Conservation (phyloP, 2,797 vertebrate genomes). For the Euthynnus affinis region DNA sequence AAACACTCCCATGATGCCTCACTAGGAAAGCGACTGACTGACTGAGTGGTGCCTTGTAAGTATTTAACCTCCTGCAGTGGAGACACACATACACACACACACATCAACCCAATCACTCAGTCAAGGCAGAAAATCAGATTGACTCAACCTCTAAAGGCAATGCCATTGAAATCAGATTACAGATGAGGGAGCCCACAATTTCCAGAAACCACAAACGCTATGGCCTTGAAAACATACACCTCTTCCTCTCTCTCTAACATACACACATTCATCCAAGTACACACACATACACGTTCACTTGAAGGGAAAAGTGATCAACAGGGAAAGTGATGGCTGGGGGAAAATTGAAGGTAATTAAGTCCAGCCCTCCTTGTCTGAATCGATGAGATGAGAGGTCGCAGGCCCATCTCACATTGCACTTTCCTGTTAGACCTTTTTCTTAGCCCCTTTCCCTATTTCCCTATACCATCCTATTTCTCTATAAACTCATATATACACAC, state of each 20-base stretch:
- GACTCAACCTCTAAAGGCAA: conserved; percentile 83
- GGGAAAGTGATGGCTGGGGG: conserved; percentile 79
- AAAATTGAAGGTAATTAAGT: conserved; percentile 84
- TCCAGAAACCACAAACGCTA: conserved; percentile 80
- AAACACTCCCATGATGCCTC: conserved; percentile 79
- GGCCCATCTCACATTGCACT: conserved; percentile 81
- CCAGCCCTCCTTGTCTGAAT: conserved; percentile 85
- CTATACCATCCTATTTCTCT: conserved; percentile 22
- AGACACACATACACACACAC: conserved; percentile 51
- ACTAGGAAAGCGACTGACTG: conserved; percentile 70
- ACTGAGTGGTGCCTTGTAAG: conserved; percentile 81
- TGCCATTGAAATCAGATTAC: conserved; percentile 87
- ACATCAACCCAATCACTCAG: conserved; percentile 72
- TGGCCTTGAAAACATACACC: conserved; percentile 85
- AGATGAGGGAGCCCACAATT: conserved; percentile 79
- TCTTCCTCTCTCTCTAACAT: conserved; percentile 44
- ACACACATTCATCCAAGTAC: background rate
- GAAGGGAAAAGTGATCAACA: conserved; percentile 78
- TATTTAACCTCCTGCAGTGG: conserved; percentile 80
- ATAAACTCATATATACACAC: conserved; percentile 19
- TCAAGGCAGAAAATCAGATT: conserved; percentile 85
- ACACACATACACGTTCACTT: conserved; percentile 43
- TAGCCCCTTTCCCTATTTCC: background rate
- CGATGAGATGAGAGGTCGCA: conserved; percentile 83
- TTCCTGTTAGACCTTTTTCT: conserved; percentile 47